Percentiles rank a stretch among this genome's conserved stretches.
Evolutionary conservation across 2,888 invertebrate species (phyloP).

Genomic region (Melitaea athalia): DNA sequence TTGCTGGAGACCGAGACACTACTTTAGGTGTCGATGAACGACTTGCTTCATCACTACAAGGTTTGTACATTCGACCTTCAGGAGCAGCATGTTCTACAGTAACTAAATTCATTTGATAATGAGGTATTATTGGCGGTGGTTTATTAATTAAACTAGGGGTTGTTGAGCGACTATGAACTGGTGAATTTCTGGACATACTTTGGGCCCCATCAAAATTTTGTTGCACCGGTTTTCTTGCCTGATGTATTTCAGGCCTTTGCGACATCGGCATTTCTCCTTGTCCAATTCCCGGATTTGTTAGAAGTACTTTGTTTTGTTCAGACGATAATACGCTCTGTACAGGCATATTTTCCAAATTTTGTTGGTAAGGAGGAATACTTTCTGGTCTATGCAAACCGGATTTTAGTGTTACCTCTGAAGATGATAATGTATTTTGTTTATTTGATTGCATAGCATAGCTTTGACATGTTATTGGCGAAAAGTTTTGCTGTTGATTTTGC

Average conservation of each 20-base stretch:
- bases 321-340: slow-evolving; percentile 62
- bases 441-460: slow-evolving; percentile 71
- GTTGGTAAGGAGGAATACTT: slow-evolving; percentile 85
- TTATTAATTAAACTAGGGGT: slow-evolving; percentile 89
- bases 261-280: slow-evolving; percentile 59
- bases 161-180: slow-evolving; percentile 81
- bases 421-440: slow-evolving; percentile 48
- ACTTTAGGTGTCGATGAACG: slow-evolving; percentile 85
- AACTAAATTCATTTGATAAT: slow-evolving; percentile 89
- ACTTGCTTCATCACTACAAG: slow-evolving; percentile 81
- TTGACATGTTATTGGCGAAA: slow-evolving; percentile 68
- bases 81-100: slow-evolving; percentile 85
- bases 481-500: slow-evolving; percentile 59
- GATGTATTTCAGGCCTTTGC: slow-evolving; percentile 46
- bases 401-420: slow-evolving; percentile 52
- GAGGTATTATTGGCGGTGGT: slow-evolving; percentile 88
- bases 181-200: slow-evolving; percentile 75
- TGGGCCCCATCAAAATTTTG: slow-evolving; percentile 76
- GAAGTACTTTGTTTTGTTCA: not conserved
- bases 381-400: slow-evolving; percentile 84
- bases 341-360: slow-evolving; percentile 82
- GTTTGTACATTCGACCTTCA: slow-evolving; percentile 83
- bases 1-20: slow-evolving; percentile 86
- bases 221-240: slow-evolving; percentile 49
- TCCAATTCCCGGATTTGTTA: slow-evolving; percentile 66